Percentiles rank a stretch among this genome's conserved stretches.
Evolutionary conservation across 1,140 invertebrate species (phyloP).

Genomic region (Homalodisca vitripennis): DNA sequence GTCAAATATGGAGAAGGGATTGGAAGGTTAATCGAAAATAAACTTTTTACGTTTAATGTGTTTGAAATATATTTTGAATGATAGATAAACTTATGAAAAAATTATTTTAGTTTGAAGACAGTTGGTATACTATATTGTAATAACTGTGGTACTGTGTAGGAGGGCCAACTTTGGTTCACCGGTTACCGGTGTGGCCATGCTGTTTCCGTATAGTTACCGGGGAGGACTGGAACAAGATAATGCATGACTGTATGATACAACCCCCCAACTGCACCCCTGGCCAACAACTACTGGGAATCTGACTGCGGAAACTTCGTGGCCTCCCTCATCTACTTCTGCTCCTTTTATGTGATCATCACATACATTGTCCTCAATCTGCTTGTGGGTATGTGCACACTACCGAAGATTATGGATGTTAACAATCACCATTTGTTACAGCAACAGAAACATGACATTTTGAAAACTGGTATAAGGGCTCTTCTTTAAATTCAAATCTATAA

Average conservation of each 20-base stretch:
- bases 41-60: no score
- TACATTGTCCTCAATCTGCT: constrained; percentile 99
- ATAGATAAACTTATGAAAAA: no score
- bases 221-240: constrained; percentile 99
- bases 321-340: constrained; percentile 97
- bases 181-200: constrained; percentile 93
- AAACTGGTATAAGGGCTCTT: no score
- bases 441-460: no score
- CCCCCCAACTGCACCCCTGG: constrained; percentile 94
- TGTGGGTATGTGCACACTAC: constrained; percentile 70
- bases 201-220: constrained; percentile 99
- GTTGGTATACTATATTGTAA: no score
- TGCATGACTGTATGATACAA: constrained; percentile 99
- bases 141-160: no score
- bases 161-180: constrained; percentile 97
- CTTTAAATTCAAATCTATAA: no score
- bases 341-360: constrained; percentile 99
- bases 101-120: no score
- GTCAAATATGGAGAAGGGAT: constrained; percentile 99
- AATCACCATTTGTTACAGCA: no score
- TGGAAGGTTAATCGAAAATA: no score
- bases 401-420: no score
- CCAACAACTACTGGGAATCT: constrained; percentile 97
- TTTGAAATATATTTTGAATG: no score
- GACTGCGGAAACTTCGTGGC: constrained; percentile 98